Evolutionary conservation across 2,888 invertebrate genomes (phyloP).

Genomic region (Patella pellucida): DNA sequence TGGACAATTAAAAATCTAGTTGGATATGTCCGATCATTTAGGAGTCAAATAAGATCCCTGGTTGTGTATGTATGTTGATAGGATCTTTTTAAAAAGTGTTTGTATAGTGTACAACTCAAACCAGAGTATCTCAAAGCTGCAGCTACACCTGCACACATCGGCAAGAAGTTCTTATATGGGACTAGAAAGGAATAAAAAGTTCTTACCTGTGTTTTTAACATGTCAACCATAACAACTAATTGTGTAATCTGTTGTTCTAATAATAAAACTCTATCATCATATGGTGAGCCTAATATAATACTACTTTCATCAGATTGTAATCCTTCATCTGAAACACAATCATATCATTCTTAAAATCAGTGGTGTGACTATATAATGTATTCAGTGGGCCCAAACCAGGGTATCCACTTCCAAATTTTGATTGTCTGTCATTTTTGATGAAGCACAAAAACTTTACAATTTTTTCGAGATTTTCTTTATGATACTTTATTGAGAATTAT

Average conservation of each 20-base stretch:
- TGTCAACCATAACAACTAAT: constrained; percentile 44
- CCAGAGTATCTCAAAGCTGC: neutral
- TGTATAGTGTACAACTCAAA: neutral
- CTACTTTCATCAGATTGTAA: constrained; percentile 7
- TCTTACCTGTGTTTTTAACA: constrained; percentile 47
- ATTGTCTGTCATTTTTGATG: too few species aligned
- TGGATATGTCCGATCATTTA: too few species aligned
- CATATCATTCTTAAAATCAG: constrained; percentile 5
- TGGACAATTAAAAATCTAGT: too few species aligned
- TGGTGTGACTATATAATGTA: too few species aligned
- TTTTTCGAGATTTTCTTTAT: too few species aligned
- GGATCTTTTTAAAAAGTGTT: neutral
- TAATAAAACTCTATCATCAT: constrained; percentile 41
- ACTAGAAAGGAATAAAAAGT: neutral
- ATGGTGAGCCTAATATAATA: constrained; percentile 9
- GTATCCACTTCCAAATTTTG: too few species aligned
- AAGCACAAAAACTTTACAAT: too few species aligned
- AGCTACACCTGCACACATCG: neutral
- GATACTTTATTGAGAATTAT: too few species aligned
- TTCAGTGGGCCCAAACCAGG: too few species aligned
- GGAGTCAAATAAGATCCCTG: too few species aligned
- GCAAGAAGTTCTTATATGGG: neutral
- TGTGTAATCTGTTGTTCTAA: constrained; percentile 53
- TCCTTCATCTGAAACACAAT: neutral
- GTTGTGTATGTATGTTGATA: neutral